Conservation (phyloP, 1,140 invertebrate species). For the Zaprionus gabonicus region DNA sequence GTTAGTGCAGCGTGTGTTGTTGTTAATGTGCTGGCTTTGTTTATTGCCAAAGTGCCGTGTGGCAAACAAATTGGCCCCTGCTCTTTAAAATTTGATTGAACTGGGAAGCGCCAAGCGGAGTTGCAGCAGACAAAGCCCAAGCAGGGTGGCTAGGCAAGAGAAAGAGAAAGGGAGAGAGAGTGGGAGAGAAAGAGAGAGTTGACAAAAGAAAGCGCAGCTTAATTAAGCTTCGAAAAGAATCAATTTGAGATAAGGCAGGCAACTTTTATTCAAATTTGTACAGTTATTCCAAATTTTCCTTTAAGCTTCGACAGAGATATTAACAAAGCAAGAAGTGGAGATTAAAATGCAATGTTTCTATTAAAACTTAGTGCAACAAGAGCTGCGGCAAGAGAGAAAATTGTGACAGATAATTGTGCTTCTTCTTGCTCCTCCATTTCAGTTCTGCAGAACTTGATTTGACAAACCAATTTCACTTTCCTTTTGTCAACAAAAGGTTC, state of each 20-base stretch:
- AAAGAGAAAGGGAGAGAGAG: not conserved
- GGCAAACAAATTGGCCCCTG: conserved; percentile 35
- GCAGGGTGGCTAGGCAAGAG: not conserved
- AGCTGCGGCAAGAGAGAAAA: too few relatives aligned
- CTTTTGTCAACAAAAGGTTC: not conserved
- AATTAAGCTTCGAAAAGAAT: not conserved
- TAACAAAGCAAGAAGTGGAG: not conserved
- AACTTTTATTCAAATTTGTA: not conserved
- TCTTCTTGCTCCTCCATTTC: not conserved
- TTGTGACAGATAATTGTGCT: not conserved
- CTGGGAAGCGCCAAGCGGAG: conserved; percentile 5
- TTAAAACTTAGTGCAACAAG: too few relatives aligned
- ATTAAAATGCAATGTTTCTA: not conserved
- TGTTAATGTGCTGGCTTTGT: conserved; percentile 18
- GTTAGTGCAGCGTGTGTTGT: conserved; percentile 7
- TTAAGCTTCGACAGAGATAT: too few relatives aligned
- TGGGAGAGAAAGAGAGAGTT: not conserved
- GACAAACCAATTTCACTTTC: too few relatives aligned
- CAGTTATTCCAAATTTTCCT: not conserved
- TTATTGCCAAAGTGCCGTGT: conserved; percentile 38
- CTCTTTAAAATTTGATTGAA: conserved; percentile 38
- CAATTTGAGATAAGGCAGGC: conserved; percentile 5
- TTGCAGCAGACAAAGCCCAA: conserved; percentile 7
- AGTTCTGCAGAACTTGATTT: too few relatives aligned
- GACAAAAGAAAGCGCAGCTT: not conserved